Base-by-base conservation (phyloP, 2,888 invertebrate species). In the Germaria angustata region DNA sequence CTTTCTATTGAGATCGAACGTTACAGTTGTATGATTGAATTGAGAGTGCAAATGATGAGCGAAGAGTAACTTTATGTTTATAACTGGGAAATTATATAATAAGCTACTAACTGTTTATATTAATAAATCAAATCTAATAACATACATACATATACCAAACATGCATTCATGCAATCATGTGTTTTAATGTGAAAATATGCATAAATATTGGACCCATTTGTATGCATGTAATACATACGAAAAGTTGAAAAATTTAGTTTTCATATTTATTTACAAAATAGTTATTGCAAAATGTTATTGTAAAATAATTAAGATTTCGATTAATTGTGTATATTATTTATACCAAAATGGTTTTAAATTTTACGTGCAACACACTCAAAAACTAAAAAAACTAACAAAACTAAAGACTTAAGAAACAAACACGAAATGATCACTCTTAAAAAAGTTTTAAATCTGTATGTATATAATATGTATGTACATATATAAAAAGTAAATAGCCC, bases 31-130 rank as follows among this genome's bases (percentile, higher is more conserved):
- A 9, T 13, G 15, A n/a, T 20, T 22, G 15, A 49, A 59, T 49
- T 59, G 61, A 77, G 77, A 69, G 53, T 53, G 24, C 22, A 34
- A 17, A 28, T 28, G 0, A 22, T 41, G 0, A 32, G 22, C 7
- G 68, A 57, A 17, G 39, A 39, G 28, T 17, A 51, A 51, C 4
- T 0, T 32, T 59, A 13, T 49, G 24, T 28, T 72, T 57, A n/a
- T 46, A n/a, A 34, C 13, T 63, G 63, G 46, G 55, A 55, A 55
- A 75, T 75, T 75, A 75, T 46, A 44, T 65, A 75, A 75, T 28
- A 3, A 28, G 28, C 6, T 6, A 28, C 6, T 28, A 6, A 6
- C 28, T 28, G 4, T 28, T 5, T 28, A 28, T 28, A n/a, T n/a
- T n/a, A n/a, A n/a, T n/a, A n/a, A n/a, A n/a, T n/a, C n/a, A n/a